Conservation (phyloP, 2,888 invertebrate species). For the Subacronicta megacephala region DNA sequence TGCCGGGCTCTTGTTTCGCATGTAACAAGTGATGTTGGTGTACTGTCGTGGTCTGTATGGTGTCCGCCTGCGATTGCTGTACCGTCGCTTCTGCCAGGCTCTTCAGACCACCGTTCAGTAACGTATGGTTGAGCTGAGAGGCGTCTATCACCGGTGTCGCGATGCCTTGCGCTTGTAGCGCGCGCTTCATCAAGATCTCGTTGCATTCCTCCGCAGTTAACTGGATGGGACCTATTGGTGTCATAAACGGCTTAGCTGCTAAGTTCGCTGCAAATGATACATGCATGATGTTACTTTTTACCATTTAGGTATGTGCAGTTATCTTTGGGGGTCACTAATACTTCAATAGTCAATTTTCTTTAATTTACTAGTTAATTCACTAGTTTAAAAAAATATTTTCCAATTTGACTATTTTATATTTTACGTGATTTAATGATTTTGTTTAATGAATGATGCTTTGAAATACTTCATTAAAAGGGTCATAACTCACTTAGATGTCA, state of each 20-base stretch:
- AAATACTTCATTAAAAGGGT: not conserved
- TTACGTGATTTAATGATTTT: too few relatives aligned
- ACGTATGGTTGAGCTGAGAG: slow-evolving; percentile 82
- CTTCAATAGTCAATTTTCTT: too few relatives aligned
- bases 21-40: slow-evolving; percentile 87
- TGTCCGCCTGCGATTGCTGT: slow-evolving; percentile 77
- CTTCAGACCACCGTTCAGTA: slow-evolving; percentile 83
- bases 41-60: slow-evolving; percentile 76
- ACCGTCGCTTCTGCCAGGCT: slow-evolving; percentile 77
- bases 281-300: slow-evolving; percentile 14
- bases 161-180: slow-evolving; percentile 91
- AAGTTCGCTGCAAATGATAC: slow-evolving; percentile 77
- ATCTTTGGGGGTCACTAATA: too few relatives aligned
- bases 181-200: slow-evolving; percentile 93
- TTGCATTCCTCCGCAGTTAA: slow-evolving; percentile 94
- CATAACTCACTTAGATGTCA: not conserved
- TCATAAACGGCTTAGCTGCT: slow-evolving; percentile 91
- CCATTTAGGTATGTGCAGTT: not conserved
- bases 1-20: slow-evolving; percentile 90
- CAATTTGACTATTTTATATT: too few relatives aligned
- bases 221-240: slow-evolving; percentile 93
- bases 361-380: too few relatives aligned
- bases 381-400: too few relatives aligned
- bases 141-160: slow-evolving; percentile 86
- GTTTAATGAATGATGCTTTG: not conserved